A percentile compares a stretch with the other conserved stretches of the same genome.
Evolutionary conservation across 2,888 invertebrate genomes (phyloP).

Genomic region (Ommatoiulus sabulosus): DNA sequence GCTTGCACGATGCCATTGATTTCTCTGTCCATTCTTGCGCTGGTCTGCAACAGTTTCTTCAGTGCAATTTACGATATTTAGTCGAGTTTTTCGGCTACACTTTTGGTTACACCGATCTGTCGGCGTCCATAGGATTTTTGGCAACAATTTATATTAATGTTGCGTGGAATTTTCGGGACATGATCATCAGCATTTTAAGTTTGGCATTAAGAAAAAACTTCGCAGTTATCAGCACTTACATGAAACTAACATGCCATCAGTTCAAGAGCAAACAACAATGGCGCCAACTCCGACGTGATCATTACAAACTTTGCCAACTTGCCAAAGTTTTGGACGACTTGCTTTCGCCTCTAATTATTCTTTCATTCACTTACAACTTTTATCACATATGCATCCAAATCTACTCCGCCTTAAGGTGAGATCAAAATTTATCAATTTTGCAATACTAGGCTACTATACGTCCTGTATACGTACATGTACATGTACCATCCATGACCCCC

Average conservation of each 20-base stretch:
- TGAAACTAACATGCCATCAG: constrained; percentile 47
- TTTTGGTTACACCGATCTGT: neutral
- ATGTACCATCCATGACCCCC: neutral
- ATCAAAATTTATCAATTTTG: neutral
- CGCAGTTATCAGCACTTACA: neutral
- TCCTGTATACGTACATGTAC: neutral
- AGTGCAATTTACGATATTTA: neutral
- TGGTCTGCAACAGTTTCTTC: neutral
- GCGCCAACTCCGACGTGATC: neutral
- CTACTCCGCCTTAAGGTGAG: constrained; percentile 12
- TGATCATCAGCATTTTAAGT: constrained; percentile 13
- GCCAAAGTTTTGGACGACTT: neutral
- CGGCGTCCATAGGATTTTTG: neutral
- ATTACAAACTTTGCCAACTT: neutral
- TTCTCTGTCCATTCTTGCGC: neutral
- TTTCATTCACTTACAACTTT: constrained; percentile 42
- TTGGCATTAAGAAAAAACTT: constrained; percentile 46
- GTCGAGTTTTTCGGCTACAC: neutral
- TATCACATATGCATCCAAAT: constrained; percentile 38
- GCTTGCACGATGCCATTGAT: constrained; percentile 3
- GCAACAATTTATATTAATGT: neutral
- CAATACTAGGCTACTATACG: too few relatives aligned
- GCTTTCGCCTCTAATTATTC: constrained; percentile 31
- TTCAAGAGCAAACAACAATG: neutral
- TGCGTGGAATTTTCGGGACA: constrained; percentile 50